Evolutionary conservation across 1,140 invertebrate species (phyloP).

Genomic region (Littorina saxatilis): DNA sequence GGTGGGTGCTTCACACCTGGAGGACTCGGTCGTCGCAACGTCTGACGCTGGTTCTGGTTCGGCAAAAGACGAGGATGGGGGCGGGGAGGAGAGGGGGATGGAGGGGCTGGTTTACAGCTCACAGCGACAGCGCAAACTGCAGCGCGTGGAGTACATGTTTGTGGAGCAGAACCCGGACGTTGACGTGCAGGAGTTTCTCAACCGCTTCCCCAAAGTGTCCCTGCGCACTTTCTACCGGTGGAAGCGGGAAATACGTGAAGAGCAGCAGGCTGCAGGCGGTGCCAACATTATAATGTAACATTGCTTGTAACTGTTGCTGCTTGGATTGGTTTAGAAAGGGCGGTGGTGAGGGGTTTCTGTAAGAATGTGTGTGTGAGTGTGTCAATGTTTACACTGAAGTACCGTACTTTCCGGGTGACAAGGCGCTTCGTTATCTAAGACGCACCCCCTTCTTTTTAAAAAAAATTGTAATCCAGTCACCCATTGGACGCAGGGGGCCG

Average conservation of each 20-base stretch:
- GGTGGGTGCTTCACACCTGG: no score
- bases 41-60: no score
- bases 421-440: no score
- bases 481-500: no score
- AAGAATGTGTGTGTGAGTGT: no score
- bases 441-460: no score
- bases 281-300: background rate
- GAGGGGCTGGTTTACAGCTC: conserved; percentile 27
- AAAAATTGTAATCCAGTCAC: no score
- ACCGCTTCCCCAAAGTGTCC: conserved; percentile 48
- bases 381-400: no score
- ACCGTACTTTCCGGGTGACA: no score
- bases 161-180: conserved; percentile 52
- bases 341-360: no score
- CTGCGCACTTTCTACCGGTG: conserved; percentile 53
- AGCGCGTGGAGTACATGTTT: conserved; percentile 52
- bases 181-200: conserved; percentile 50
- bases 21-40: background rate
- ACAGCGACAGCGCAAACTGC: conserved; percentile 48
- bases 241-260: conserved; percentile 52
- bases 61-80: background rate
- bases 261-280: conserved; percentile 29
- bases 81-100: background rate
- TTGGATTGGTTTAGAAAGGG: no score
- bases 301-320: no score